Evolutionary conservation across 2,888 invertebrate genomes (phyloP).

Genomic region (Agriopis leucophaearia): DNA sequence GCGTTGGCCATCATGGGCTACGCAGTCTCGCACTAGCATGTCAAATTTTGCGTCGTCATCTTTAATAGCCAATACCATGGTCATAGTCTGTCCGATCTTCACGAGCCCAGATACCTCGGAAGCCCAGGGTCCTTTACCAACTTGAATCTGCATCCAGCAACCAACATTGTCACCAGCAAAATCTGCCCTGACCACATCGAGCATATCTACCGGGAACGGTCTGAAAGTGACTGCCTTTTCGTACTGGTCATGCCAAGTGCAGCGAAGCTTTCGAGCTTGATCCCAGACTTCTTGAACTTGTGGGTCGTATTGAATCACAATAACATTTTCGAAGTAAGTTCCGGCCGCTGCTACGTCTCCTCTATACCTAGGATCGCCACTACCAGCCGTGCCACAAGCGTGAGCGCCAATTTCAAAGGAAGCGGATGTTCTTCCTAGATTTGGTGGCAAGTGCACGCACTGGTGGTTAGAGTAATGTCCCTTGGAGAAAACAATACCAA

Average conservation of each 20-base stretch:
- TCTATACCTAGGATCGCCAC: constrained; percentile 96
- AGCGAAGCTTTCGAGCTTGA: constrained; percentile 95
- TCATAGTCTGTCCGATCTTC: constrained; percentile 98
- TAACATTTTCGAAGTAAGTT: constrained; percentile 97
- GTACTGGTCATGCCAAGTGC: constrained; percentile 98
- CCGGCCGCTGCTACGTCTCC: constrained; percentile 96
- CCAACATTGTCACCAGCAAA: constrained; percentile 98
- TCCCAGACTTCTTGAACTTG: constrained; percentile 98
- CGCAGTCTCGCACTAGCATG: constrained; percentile 97
- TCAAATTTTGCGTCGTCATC: constrained; percentile 98
- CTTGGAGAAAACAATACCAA: constrained; percentile 97
- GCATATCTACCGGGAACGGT: constrained; percentile 97
- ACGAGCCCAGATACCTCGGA: constrained; percentile 97
- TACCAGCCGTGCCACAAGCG: constrained; percentile 96
- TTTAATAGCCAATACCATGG: constrained; percentile 97
- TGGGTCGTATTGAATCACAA: constrained; percentile 97
- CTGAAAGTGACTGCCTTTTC: constrained; percentile 98
- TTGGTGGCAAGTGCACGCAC: constrained; percentile 96
- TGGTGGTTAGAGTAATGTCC: constrained; percentile 97
- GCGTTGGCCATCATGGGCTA: constrained; percentile 97
- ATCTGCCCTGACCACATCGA: constrained; percentile 97
- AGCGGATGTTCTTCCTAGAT: constrained; percentile 93
- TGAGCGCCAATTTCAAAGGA: constrained; percentile 97
- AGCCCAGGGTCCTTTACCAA: constrained; percentile 98
- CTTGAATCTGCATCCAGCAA: constrained; percentile 99